Percentiles rank a stretch among this genome's conserved stretches.
Conservation (phyloP, 2,113 vertebrate species). For the Brachyhypopomus gauderio region DNA sequence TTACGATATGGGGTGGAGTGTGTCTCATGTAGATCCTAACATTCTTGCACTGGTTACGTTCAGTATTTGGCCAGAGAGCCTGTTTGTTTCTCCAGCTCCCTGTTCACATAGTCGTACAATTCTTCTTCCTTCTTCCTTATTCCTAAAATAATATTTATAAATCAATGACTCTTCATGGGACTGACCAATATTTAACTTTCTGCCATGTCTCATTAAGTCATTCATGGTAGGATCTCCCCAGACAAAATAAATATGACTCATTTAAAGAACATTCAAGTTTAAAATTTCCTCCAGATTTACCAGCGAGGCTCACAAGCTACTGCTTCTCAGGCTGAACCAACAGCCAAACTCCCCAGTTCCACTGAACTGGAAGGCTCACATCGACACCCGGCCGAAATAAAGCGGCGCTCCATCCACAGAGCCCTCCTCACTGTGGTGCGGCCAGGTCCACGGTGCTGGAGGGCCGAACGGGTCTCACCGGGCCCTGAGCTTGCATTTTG, state of each 20-base stretch:
- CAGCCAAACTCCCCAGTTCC: constrained; percentile 34
- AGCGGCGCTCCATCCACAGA: constrained; percentile 51
- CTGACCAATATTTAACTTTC: constrained; percentile 2
- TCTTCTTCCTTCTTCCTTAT: background rate
- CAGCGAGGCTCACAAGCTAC: background rate
- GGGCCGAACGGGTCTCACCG: constrained; percentile 50
- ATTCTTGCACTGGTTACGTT: background rate
- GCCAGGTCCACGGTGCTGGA: constrained; percentile 42
- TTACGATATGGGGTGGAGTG: no score
- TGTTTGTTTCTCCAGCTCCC: background rate
- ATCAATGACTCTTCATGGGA: constrained; percentile 1
- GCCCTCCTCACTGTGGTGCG: constrained; percentile 44
- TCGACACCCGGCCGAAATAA: constrained; percentile 52
- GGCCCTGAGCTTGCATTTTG: constrained; percentile 46
- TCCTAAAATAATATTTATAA: background rate
- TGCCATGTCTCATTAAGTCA: background rate
- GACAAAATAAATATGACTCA: no score
- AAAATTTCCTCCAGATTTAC: background rate
- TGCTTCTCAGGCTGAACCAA: background rate
- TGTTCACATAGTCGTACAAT: background rate
- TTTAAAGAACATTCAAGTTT: background rate
- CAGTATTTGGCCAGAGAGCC: background rate
- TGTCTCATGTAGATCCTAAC: background rate
- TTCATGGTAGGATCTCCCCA: background rate
- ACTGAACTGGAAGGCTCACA: constrained; percentile 34